phyloP scores from a whole-genome alignment of 2,113 vertebrate species.

The Chlorodrepanis virens region DNA sequence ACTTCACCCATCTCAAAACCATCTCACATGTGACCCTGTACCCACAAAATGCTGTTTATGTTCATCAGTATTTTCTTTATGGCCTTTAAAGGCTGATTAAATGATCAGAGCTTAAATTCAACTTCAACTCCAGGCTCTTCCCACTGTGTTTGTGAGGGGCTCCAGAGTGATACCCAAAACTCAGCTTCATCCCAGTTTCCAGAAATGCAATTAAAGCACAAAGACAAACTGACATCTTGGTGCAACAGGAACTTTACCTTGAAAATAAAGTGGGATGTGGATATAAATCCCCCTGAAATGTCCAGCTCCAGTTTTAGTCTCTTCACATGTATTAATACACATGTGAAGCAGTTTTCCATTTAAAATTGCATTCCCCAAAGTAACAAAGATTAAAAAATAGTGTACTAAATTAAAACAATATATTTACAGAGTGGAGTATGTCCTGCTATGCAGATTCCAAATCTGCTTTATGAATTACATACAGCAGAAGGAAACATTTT shows the following conservation, averaged over 20 bases:
- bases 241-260: not conserved
- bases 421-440: not conserved
- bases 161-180: not conserved
- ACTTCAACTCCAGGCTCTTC: not conserved
- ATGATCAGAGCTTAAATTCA: not conserved
- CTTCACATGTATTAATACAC: not conserved
- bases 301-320: not conserved
- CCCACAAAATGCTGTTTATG: not conserved
- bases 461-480: not conserved
- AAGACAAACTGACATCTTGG: not conserved
- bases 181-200: not conserved
- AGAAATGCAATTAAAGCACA: not conserved
- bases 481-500: not conserved
- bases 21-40: not conserved
- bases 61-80: not conserved
- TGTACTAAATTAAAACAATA: not conserved
- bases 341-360: not conserved
- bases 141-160: not conserved
- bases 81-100: not conserved
- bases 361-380: not conserved
- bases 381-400: not conserved
- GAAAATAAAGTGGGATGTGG: not conserved
- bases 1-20: not conserved
- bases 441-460: not conserved
- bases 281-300: not conserved